Evolutionary conservation across 2,113 vertebrate species (phyloP).

Genomic region (Lamprologus tigripictilis): DNA sequence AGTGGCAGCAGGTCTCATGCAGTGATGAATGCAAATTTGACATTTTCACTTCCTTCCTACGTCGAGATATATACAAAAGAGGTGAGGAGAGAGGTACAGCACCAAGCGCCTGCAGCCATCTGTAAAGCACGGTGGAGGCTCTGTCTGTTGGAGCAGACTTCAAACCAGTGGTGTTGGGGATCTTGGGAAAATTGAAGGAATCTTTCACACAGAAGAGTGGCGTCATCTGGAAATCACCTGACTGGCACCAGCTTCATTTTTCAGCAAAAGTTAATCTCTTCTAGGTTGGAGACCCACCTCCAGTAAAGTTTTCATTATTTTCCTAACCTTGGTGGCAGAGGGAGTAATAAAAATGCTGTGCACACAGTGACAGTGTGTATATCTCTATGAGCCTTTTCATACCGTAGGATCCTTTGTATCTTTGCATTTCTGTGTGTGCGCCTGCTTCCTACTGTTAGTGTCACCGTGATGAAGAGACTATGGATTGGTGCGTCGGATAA

Average conservation of each 20-base stretch:
- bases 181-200: not conserved
- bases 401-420: not conserved
- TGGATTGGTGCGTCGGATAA: slow-evolving; percentile 27
- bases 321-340: not conserved
- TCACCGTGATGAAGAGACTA: slow-evolving; percentile 48
- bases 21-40: not conserved
- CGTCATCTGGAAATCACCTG: not conserved
- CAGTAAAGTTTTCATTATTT: not conserved
- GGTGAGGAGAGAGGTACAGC: not conserved
- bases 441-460: slow-evolving; percentile 12
- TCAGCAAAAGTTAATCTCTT: not conserved
- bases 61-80: not conserved
- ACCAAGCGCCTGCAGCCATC: not conserved
- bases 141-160: not conserved
- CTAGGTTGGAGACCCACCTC: not conserved
- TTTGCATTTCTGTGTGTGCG: not conserved
- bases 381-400: not conserved
- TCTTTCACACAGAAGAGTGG: not conserved
- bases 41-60: not conserved
- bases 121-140: not conserved
- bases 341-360: not conserved
- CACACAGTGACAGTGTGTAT: not conserved
- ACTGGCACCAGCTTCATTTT: not conserved
- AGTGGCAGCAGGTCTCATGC: not conserved
- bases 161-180: not conserved